Base-by-base conservation (phyloP, 2,797 vertebrate genomes). In the Ambastaia sidthimunki region DNA sequence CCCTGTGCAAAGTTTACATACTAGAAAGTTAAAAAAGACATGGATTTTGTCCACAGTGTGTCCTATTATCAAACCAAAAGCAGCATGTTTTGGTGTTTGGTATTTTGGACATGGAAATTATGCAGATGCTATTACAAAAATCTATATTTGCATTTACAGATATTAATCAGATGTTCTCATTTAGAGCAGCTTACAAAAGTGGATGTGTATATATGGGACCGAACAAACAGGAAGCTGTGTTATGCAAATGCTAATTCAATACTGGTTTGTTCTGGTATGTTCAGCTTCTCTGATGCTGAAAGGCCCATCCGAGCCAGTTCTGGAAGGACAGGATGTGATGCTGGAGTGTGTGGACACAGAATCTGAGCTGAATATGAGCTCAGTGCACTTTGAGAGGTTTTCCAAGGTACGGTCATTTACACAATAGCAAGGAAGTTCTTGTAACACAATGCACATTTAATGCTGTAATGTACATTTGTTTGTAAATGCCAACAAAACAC, bases 301-400 rank as follows among this genome's bases (percentile, higher is more conserved):
- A 85, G 93, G 93, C 4, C 93, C 93, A 0, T 79, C 82, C 0
- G 18, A 84, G 28, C 85, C 89, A 0, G 80, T 94, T 13, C 23
- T 93, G 82, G 92, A 93, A 72, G 93, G 92, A 2, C 80, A 89
- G 0, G 10, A 12, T 3, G 75, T 94, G 82, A 87, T 71, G 0
- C 81, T 96, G 89, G 92, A 95, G 86, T 95, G 94, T 76, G 69
- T 86, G 18, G 84, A 82, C 83, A 44, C 87, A 0, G 89, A 92
- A 69, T 82, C 87, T 0, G 86, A 89, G 0, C 47, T 76, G 34
- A 94, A 94, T 86, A 89, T 92, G 87, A 92, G 84, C 76, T 82
- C 86, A 10, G 91, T 94, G 78, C 85, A 88, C 69, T 93, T 96
- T 75, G 92, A 95, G 88, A 85, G 85, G 77, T 91, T 87, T 63